phyloP scores from a whole-genome alignment of 2,113 vertebrate genomes.

The Hyperoodon ampullatus region DNA sequence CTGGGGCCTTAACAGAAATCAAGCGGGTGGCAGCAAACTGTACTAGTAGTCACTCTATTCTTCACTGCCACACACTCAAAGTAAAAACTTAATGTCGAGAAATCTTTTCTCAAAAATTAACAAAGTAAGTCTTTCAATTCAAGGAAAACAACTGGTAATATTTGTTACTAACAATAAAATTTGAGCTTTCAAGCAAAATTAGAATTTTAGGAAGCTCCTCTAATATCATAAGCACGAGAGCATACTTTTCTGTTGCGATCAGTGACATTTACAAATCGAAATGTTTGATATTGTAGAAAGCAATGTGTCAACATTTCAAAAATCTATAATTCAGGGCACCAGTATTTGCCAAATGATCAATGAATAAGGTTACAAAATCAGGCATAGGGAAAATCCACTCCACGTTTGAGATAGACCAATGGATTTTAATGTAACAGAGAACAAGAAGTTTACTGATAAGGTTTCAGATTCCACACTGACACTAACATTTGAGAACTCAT shows the following conservation, averaged over 20 bases:
- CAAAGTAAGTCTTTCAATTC: neutral
- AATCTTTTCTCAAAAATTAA: neutral
- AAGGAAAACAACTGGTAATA: neutral
- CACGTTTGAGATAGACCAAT: neutral
- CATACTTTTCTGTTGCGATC: neutral
- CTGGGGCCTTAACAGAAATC: neutral
- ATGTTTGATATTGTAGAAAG: neutral
- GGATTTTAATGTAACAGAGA: neutral
- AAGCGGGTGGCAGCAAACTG: neutral
- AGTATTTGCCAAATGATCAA: neutral
- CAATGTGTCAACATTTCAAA: constrained; percentile 6
- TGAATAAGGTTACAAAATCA: neutral
- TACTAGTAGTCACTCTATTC: no score
- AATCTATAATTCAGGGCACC: neutral
- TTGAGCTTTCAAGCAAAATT: neutral
- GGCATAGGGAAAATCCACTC: neutral
- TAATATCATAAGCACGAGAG: neutral
- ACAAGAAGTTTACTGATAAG: neutral
- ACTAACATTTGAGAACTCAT: neutral
- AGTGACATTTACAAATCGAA: constrained; percentile 27
- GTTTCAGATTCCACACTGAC: neutral
- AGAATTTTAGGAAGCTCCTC: neutral
- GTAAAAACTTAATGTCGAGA: neutral
- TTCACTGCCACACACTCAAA: neutral
- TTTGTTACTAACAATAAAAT: neutral